Base-by-base conservation (phyloP, 2,888 invertebrate genomes). In the Amiota communis region DNA sequence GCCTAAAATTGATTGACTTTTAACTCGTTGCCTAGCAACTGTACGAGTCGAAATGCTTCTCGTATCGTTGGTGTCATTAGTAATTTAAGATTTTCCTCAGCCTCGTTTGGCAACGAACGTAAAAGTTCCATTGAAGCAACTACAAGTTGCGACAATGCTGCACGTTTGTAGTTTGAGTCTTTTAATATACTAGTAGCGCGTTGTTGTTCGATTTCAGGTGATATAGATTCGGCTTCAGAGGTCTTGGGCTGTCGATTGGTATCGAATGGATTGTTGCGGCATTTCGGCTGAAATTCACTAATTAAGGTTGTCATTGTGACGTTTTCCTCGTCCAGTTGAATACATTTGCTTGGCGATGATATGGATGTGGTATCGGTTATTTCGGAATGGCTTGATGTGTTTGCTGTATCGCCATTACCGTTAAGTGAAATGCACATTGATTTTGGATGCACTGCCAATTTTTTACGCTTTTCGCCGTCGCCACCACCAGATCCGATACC, bases 81-180 rank as follows among this genome's bases (percentile, higher is more conserved):
- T 9, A 90, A 79, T 75, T 88, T 87, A 0, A 90, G 77, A 80
- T 89, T 90, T 79, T 92, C 92, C 83, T 92, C 92, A 65, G 92
- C 90, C 75, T 92, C 92, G 64, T 91, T 90, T 59, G 94, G 91
- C 82, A 95, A 91, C 8, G 93, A 92, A 36, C 93, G 89, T 12
- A 93, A 91, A 80, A 97, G 91, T 86, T 97, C 96, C 87, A 98
- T 92, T 78, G 96, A 94, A 23, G 96, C 95, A 87, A 95, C 94
- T 80, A 98, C 91, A 81, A 96, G 93, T 88, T 97, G 96, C 47
- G 96, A 94, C 91, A 96, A 93, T 20, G 97, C 95, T 72, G 93
- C 93, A 76, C 95, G 92, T 86, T 95, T 95, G 17, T 96, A 96
- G 85, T 97, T 97, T 71, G 94, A 94, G 88, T 98, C 97, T 92